A percentile compares a stretch with the other conserved stretches of the same genome.
Conservation (phyloP, 2,113 vertebrate genomes). For the Canis aureus region DNA sequence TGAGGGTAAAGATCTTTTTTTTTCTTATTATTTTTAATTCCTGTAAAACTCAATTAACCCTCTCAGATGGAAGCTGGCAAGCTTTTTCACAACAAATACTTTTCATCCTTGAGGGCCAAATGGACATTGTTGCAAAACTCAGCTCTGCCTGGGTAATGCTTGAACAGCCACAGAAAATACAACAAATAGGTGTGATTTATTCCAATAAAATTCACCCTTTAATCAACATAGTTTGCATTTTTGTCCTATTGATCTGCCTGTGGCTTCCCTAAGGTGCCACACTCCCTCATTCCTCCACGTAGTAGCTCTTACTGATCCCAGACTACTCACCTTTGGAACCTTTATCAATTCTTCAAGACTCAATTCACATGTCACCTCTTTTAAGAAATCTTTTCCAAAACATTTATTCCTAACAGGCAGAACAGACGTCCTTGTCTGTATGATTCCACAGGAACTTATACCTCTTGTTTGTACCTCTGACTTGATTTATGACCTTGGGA, state of each 20-base stretch:
- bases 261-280: background rate
- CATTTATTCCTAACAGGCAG: background rate
- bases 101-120: background rate
- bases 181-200: background rate
- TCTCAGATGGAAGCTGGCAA: background rate
- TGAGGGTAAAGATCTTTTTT: background rate
- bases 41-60: background rate
- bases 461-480: background rate
- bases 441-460: background rate
- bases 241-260: background rate
- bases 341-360: background rate
- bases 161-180: background rate
- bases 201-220: background rate
- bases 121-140: background rate
- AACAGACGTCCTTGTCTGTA: background rate
- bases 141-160: background rate
- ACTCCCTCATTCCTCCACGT: background rate
- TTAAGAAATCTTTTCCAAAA: background rate
- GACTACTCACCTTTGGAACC: background rate
- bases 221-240: background rate
- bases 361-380: background rate
- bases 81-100: background rate
- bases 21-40: background rate
- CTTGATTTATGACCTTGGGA: slow-evolving; percentile 25
- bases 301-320: background rate